These are phyloP conservation scores for Smutsia gigantea DNA, from an alignment of 2,797 vertebrate genomes.

Conservation along the genomic window DNA sequence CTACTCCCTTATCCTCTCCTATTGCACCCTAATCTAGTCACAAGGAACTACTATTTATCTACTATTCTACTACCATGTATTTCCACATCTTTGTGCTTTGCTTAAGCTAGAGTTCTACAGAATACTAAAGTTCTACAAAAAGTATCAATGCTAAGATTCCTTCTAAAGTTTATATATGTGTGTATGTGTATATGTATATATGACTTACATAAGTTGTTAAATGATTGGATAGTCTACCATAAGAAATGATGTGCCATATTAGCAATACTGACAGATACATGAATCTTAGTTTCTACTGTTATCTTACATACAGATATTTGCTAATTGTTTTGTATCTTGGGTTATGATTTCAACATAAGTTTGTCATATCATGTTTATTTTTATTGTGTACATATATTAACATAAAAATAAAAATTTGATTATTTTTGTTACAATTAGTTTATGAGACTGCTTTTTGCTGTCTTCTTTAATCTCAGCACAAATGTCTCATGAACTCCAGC, in stretches of 20 bases:
- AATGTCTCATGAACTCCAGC: conserved; percentile 24
- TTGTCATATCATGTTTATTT: background rate
- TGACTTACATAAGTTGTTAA: background rate
- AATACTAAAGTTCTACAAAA: background rate
- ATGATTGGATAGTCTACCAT: background rate
- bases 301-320: background rate
- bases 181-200: background rate
- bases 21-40: background rate
- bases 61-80: background rate
- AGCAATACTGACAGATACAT: background rate
- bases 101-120: background rate
- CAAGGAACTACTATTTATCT: background rate
- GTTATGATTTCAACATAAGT: conserved; percentile 16
- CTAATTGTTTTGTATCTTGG: background rate
- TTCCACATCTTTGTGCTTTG: background rate
- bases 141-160: background rate
- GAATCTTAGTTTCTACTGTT: background rate
- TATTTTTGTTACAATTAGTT: conserved; percentile 1
- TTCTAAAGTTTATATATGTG: background rate
- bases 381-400: background rate
- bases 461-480: conserved; percentile 27
- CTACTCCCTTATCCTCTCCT: background rate
- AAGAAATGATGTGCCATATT: background rate
- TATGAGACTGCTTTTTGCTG: background rate
- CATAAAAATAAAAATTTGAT: background rate